phyloP scores from a whole-genome alignment of 2,113 vertebrate genomes.

The Sylvia atricapilla region DNA sequence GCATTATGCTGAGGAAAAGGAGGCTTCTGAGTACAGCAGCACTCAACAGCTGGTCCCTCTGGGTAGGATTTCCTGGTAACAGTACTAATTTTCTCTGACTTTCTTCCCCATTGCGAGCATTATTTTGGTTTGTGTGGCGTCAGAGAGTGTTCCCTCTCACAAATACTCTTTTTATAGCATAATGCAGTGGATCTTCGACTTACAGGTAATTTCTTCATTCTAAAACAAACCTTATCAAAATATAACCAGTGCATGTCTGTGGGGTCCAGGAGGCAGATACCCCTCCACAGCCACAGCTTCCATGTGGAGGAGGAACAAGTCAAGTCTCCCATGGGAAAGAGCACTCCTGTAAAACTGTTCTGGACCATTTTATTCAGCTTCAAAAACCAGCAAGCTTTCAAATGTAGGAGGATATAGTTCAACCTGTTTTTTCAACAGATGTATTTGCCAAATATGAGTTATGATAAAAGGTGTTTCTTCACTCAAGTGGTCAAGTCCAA shows the following conservation, averaged over 20 bases:
- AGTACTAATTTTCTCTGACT: neutral
- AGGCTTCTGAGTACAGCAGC: neutral
- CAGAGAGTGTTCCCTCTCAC: neutral
- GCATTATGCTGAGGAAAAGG: neutral
- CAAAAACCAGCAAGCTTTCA: neutral
- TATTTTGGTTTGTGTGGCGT: neutral
- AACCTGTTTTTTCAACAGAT: neutral
- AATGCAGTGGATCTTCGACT: neutral
- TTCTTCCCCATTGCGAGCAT: neutral
- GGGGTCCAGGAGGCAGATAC: neutral
- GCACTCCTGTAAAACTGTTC: neutral
- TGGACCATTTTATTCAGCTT: neutral
- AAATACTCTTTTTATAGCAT: neutral
- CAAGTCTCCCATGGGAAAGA: neutral
- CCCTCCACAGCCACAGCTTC: neutral
- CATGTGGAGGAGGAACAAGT: rapidly evolving
- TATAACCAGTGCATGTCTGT: neutral
- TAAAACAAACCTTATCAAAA: neutral
- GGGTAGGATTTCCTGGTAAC: neutral
- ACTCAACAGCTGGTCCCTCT: neutral
- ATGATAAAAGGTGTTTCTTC: neutral
- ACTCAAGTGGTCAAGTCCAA: neutral
- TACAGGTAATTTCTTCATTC: neutral
- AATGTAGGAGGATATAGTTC: neutral
- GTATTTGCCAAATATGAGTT: neutral